A percentile compares a stretch with the other conserved stretches of the same genome.
These are phyloP conservation scores for Theonella swinhoei DNA, from an alignment of 37 sponge, comb jelly and placozoan genomes.

Conservation along the genomic window DNA sequence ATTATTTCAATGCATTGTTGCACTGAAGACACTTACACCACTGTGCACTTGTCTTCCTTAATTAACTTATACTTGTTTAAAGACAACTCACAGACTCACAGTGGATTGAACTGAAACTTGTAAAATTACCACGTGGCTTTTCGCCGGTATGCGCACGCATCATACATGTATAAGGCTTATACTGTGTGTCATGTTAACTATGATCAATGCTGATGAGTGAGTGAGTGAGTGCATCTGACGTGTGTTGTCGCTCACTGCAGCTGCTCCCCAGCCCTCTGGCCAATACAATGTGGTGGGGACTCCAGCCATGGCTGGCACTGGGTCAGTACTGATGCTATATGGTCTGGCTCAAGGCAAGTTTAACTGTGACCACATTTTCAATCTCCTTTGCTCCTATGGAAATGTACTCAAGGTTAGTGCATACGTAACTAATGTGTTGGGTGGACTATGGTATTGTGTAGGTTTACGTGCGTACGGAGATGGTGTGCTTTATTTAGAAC, in stretches of 20 bases:
- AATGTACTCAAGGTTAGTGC: constrained; percentile 79
- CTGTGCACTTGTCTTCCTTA: no score
- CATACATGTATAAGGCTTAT: no score
- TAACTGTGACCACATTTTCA: constrained; percentile 88
- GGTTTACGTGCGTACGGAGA: background rate
- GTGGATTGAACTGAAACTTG: no score
- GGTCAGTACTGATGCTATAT: constrained; percentile 91
- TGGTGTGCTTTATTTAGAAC: background rate
- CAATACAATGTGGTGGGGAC: constrained; percentile 61
- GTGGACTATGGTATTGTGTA: background rate
- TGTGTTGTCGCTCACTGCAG: background rate
- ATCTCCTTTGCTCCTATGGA: constrained; percentile 91
- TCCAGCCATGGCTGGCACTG: constrained; percentile 54
- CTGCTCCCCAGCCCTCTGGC: constrained; percentile 20
- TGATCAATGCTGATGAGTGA: no score
- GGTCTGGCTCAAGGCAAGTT: constrained; percentile 63
- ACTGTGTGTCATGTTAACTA: no score
- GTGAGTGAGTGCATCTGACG: background rate
- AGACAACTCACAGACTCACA: no score
- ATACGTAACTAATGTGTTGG: background rate
- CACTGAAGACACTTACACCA: no score
- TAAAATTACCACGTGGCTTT: no score
- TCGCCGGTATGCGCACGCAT: no score
- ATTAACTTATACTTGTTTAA: no score
- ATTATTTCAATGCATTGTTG: no score